Evolutionary conservation across 2,888 invertebrate genomes (phyloP), one percentile per base, ranked within the genome.

Genomic region (Opisthograptis luteolata): DNA sequence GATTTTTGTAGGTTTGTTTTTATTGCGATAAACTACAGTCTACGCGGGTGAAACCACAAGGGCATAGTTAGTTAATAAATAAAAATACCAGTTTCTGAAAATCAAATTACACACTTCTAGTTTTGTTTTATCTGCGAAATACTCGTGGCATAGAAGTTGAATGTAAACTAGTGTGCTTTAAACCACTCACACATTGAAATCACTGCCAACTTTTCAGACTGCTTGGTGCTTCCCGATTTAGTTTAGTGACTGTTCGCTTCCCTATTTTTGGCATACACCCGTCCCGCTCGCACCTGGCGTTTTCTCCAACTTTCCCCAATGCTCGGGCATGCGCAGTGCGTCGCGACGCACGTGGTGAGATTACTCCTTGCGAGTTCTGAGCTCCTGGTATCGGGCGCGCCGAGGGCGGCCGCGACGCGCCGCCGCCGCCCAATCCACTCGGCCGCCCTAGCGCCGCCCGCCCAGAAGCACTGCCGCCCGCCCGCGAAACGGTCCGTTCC

Each of bases 371-470:
- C 55, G 49, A 25, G 5, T 70, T 74, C 67, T 91, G 88, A 0
- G 66, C 51, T 50, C 92, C 79, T 91, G 89, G 79, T 90, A 89
- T 63, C 83, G 89, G 78, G 92, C 92, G 77, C 92, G 92, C 75
- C 86, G 86, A 75, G 91, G 92, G 78, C 92, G 89, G 83, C 84
- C 75, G 78, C 76, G 79, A 71, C 80, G 92, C 76, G 86, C 84
- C 85, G 91, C 88, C 67, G 82, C 91, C 68, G 85, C 78, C 66
- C 91, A 87, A 25, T 51, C 79, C 74, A 58, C 73, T 61, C 68
- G 47, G 64, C 79, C 75, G 79, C 80, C 80, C 76, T 68, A 80
- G 70, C 80, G 65, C 73, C 77, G 75, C 80, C 85, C 84, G 84
- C 84, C 86, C 87, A 88, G 88, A 88, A 81, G 81, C 85, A 68